Conservation (phyloP, 2,113 vertebrate genomes). For the Amia ocellicauda region DNA sequence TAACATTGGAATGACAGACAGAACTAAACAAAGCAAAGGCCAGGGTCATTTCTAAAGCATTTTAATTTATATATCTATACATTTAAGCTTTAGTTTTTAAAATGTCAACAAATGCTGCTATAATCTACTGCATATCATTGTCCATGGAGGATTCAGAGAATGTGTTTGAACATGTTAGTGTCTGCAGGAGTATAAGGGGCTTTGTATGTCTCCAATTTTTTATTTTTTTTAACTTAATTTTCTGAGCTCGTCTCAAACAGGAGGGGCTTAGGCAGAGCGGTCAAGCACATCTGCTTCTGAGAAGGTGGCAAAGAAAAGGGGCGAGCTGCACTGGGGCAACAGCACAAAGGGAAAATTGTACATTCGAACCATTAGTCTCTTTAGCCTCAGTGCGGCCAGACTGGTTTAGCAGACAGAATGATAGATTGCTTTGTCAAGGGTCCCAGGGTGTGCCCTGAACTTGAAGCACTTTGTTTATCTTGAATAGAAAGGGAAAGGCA, state of each 20-base stretch:
- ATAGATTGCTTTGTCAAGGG: conserved; percentile 99
- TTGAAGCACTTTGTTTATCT: conserved; percentile 99
- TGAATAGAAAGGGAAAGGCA: conserved; percentile 89
- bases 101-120: no score
- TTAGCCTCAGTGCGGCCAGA: conserved; percentile 77
- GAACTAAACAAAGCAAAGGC: not conserved
- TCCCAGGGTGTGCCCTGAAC: conserved; percentile 99
- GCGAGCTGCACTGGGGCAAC: conserved; percentile 70
- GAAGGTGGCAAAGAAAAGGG: conserved; percentile 75
- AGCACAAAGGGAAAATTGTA: conserved; percentile 85
- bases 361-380: conserved; percentile 73
- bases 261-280: conserved; percentile 71
- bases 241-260: conserved; percentile 47
- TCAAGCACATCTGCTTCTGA: conserved; percentile 77
- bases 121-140: conserved; percentile 28
- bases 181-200: not conserved
- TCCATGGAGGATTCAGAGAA: conserved; percentile 34
- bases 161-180: conserved; percentile 49
- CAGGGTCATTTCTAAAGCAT: no score
- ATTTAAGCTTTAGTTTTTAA: conserved; percentile 13
- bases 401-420: conserved; percentile 94
- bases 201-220: conserved; percentile 25
- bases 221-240: conserved; percentile 27
- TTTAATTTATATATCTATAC: no score
- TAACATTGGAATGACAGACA: not conserved